Evolutionary conservation across 37 sponge, comb jelly and placozoan species (phyloP).

Genomic region (Ephydatia muelleri): DNA sequence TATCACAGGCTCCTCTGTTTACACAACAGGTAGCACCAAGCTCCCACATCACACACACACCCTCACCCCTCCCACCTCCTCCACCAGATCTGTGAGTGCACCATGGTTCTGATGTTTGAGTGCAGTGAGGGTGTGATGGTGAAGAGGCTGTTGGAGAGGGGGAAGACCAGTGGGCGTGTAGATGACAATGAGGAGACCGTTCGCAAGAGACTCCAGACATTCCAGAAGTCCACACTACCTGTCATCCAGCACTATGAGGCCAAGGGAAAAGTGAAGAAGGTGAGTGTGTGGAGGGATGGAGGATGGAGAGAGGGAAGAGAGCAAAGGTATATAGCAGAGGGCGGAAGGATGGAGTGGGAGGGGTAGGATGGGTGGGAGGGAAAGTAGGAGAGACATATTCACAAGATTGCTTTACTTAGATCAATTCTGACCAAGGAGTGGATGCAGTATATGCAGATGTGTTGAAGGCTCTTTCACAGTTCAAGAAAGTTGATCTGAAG

Average conservation of each 20-base stretch:
- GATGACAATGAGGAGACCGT: slow-evolving; percentile 92
- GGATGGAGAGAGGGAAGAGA: too few relatives aligned
- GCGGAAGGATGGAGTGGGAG: background rate
- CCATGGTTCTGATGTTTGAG: slow-evolving; percentile 71
- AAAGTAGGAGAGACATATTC: background rate
- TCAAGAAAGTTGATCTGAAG: slow-evolving; percentile 6
- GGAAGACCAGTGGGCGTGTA: slow-evolving; percentile 73
- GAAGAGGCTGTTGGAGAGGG: slow-evolving; percentile 63
- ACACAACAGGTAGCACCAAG: slow-evolving; percentile 53
- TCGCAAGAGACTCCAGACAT: slow-evolving; percentile 69
- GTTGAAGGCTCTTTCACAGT: slow-evolving; percentile 13
- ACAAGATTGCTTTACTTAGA: background rate
- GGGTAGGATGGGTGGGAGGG: background rate
- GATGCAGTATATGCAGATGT: slow-evolving; percentile 61
- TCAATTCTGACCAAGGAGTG: slow-evolving; percentile 43
- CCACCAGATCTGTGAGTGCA: slow-evolving; percentile 62
- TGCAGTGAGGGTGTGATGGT: slow-evolving; percentile 83
- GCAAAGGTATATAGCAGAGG: too few relatives aligned
- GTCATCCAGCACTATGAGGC: slow-evolving; percentile 63
- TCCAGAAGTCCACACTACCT: slow-evolving; percentile 65
- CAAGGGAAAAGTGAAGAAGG: slow-evolving; percentile 47
- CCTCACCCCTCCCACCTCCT: background rate
- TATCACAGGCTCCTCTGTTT: slow-evolving; percentile 70
- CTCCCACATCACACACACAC: background rate
- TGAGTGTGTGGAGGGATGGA: too few relatives aligned